A percentile compares a stretch with the other conserved stretches of the same genome.
These are phyloP conservation scores for Diplolepis rosae DNA, from an alignment of 2,888 invertebrate species.

Conservation along the genomic window DNA sequence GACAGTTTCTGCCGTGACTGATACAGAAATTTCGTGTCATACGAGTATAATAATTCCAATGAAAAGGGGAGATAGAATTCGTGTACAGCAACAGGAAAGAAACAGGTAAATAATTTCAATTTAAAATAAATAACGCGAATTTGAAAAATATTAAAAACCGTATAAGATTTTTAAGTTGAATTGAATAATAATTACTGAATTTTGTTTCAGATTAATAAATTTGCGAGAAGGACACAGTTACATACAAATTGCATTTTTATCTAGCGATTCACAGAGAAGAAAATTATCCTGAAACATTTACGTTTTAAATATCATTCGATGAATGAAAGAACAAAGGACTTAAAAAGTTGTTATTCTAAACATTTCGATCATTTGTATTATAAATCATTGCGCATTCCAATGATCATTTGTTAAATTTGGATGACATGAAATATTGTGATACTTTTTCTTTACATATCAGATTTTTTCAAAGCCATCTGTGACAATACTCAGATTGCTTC, in stretches of 20 bases:
- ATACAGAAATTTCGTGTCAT: slow-evolving; percentile 66
- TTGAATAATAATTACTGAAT: slow-evolving; percentile 10
- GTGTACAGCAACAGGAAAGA: slow-evolving; percentile 64
- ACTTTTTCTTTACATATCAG: neutral
- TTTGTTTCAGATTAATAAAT: slow-evolving; percentile 61
- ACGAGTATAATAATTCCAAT: slow-evolving; percentile 63
- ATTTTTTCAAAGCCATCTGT: neutral
- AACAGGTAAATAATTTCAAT: slow-evolving; percentile 54
- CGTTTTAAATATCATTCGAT: slow-evolving; percentile 33
- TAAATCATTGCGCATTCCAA: slow-evolving; percentile 17
- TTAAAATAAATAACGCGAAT: neutral
- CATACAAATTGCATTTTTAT: slow-evolving; percentile 63
- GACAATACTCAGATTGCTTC: neutral
- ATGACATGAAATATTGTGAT: slow-evolving; percentile 24
- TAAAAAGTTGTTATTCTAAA: neutral
- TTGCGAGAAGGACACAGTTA: slow-evolving; percentile 68
- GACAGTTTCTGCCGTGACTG: slow-evolving; percentile 58
- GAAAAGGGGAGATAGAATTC: slow-evolving; percentile 62
- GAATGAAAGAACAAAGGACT: neutral
- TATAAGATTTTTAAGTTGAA: neutral
- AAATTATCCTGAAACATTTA: slow-evolving; percentile 37
- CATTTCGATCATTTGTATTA: slow-evolving; percentile 12
- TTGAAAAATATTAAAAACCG: neutral
- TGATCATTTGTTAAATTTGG: slow-evolving; percentile 22
- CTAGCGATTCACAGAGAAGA: slow-evolving; percentile 52